Evolutionary conservation across 2,888 invertebrate genomes (phyloP).

Genomic region (Hetaerina titia): DNA sequence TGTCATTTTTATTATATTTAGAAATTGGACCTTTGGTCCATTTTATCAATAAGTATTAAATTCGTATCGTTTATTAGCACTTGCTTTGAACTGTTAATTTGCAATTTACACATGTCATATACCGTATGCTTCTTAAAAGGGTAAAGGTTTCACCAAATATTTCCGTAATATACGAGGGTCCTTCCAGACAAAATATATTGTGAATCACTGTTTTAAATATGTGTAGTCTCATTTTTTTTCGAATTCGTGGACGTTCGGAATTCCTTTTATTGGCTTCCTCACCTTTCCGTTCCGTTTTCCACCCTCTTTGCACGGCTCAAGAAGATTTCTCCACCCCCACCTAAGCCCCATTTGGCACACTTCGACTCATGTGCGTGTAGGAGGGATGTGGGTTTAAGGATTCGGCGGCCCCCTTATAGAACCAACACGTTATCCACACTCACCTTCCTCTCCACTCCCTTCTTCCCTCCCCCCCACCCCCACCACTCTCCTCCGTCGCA

Average conservation of each 20-base stretch:
- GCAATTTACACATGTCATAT: too few relatives aligned
- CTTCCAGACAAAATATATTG: too few relatives aligned
- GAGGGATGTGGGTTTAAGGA: not conserved
- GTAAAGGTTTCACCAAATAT: too few relatives aligned
- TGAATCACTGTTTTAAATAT: too few relatives aligned
- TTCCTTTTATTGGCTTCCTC: constrained; percentile 26
- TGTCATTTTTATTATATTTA: too few relatives aligned
- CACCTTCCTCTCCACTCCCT: not conserved
- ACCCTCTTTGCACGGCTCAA: not conserved
- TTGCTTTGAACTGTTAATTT: too few relatives aligned
- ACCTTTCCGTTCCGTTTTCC: not conserved
- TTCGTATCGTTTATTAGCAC: too few relatives aligned
- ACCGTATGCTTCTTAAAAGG: too few relatives aligned
- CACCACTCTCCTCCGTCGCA: not conserved
- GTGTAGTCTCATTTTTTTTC: not conserved
- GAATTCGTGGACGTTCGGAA: not conserved
- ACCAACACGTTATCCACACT: too few relatives aligned
- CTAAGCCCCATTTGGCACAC: not conserved
- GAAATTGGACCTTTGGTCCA: too few relatives aligned
- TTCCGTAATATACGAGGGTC: too few relatives aligned
- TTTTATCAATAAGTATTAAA: too few relatives aligned
- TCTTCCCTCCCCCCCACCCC: rapidly evolving
- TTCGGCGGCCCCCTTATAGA: not conserved
- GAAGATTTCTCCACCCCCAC: not conserved
- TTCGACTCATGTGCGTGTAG: not conserved